Base-by-base conservation (phyloP, 2,888 invertebrate species). In the Papilio gigon region DNA sequence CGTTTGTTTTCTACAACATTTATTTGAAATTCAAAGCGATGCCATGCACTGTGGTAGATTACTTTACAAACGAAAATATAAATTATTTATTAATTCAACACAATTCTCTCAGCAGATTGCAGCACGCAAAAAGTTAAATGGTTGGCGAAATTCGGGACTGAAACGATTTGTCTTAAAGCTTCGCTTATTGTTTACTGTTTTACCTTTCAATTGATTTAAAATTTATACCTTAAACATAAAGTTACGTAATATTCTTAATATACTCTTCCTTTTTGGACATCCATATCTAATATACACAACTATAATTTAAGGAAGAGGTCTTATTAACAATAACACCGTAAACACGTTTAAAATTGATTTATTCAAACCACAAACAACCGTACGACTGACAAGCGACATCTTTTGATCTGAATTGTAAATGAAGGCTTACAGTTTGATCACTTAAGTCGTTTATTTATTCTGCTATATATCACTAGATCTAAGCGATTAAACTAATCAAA, bases 21-120 rank as follows among this genome's bases (percentile, higher is more conserved):
- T 50, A 58, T 64, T 60, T 68, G 60, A 12, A 69, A 65, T 65
- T 65, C 60, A 65, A 69, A 65, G 22, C 50, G 27, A 67, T 30
- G 50, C 60, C n/a, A 30, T 9, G 42, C 65, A 11, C 33, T 68
- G 68, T 65, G 60, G 42, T 50, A 65, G 50, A 65, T 30, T 33
- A 61, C 35, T 22, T 61, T 65, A 33, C 63, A 64, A 58, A 27
- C 17, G 64, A 59, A 40, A 33, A 25, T 44, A 68, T 68, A 64
- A 68, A 68, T 68, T 64, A 68, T 68, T 68, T 60, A 68, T 68
- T 58, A 27, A 64, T 68, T 30, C 64, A 25, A 30, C 67, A 63
- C 53, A 40, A 25, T 62, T 33, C 40, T 62, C 37, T 27, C 17
- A 17, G 30, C 30, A 30, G n/a, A 56, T 30, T 17, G 11, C 9